Percentiles rank a stretch among this genome's conserved stretches.
Conservation (phyloP, 2,797 vertebrate species). For the Scolopax rusticola region DNA sequence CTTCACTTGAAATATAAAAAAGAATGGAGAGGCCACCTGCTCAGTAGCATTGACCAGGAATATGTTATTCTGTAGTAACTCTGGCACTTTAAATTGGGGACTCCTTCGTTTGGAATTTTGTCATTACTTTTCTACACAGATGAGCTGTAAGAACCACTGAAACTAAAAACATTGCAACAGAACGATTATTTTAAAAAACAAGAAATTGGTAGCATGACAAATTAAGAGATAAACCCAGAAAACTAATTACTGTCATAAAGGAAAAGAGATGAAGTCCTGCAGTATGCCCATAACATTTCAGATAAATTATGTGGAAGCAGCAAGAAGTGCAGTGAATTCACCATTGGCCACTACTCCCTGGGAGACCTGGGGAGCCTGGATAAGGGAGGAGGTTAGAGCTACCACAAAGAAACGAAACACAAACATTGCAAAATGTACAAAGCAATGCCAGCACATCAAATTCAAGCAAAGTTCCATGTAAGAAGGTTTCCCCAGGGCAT, state of each 20-base stretch:
- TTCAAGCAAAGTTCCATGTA: neutral
- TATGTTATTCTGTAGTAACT: neutral
- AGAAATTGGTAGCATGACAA: slow-evolving; percentile 10
- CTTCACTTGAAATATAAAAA: neutral
- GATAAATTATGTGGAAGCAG: neutral
- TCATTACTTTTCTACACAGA: neutral
- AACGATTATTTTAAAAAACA: slow-evolving; percentile 26
- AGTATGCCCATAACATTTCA: neutral
- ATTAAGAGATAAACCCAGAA: slow-evolving; percentile 20
- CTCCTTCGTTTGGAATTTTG: neutral
- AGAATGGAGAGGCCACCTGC: neutral
- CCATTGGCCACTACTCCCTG: neutral
- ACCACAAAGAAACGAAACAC: neutral
- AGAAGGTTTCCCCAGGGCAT: neutral
- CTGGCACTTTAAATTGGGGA: neutral
- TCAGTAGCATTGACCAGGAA: neutral
- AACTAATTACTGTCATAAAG: neutral
- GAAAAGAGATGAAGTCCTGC: neutral
- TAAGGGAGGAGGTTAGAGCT: neutral
- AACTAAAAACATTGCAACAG: neutral
- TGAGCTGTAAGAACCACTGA: neutral
- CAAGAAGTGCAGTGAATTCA: neutral
- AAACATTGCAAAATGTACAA: neutral
- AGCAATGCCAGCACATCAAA: neutral
- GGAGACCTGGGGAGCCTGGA: accelerated